phyloP scores from a whole-genome alignment of 2,888 invertebrate species.

The Caenorhabditis sp. region DNA sequence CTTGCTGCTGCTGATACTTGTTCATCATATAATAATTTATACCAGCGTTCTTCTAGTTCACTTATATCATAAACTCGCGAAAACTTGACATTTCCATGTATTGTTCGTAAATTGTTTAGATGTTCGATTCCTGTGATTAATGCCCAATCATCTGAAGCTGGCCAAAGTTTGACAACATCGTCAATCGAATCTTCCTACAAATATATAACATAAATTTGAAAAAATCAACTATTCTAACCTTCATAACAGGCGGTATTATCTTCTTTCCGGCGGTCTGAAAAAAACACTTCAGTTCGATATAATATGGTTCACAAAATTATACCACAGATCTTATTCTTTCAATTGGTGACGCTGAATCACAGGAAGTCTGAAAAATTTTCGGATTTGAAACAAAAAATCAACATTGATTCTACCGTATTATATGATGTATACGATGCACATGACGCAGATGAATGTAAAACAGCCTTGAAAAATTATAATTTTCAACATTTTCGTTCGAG shows the following conservation, averaged over 20 bases:
- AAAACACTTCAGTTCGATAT: too few relatives aligned
- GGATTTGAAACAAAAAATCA: too few relatives aligned
- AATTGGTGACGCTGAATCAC: too few relatives aligned
- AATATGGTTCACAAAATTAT: too few relatives aligned
- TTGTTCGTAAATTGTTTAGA: slow-evolving; percentile 76
- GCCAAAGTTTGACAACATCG: slow-evolving; percentile 79
- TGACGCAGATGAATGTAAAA: too few relatives aligned
- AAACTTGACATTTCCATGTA: slow-evolving; percentile 91
- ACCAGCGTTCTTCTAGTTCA: slow-evolving; percentile 92
- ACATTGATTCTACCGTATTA: too few relatives aligned
- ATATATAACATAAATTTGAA: not conserved
- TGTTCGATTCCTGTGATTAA: slow-evolving; percentile 92
- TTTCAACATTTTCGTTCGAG: not conserved
- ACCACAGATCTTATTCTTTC: too few relatives aligned
- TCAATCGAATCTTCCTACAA: slow-evolving; percentile 2
- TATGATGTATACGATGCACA: too few relatives aligned
- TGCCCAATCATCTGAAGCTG: slow-evolving; percentile 93
- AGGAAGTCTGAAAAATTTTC: too few relatives aligned
- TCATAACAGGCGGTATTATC: not conserved
- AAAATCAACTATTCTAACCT: not conserved
- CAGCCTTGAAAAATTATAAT: not conserved
- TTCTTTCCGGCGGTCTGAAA: too few relatives aligned
- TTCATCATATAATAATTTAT: slow-evolving; percentile 91
- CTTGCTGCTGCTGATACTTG: slow-evolving; percentile 78
- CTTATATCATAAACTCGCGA: slow-evolving; percentile 91